Evolutionary conservation across 2,113 vertebrate genomes (phyloP).

Genomic region (Lasiurus borealis): DNA sequence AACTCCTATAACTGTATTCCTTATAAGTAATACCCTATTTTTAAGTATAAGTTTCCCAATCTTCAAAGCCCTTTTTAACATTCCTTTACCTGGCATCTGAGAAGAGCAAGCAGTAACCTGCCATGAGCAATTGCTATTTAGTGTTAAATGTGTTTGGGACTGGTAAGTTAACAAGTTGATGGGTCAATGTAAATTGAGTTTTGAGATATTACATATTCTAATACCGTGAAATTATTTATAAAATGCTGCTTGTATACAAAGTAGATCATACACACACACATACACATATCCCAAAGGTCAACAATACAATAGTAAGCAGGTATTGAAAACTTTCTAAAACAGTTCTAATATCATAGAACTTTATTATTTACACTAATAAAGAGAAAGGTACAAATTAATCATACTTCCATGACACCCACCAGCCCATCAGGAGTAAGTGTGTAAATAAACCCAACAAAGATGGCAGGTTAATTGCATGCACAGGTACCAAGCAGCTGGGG

Average conservation of each 20-base stretch:
- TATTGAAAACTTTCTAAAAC: background rate
- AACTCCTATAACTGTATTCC: background rate
- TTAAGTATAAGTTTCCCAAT: background rate
- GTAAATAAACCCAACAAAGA: too few relatives aligned
- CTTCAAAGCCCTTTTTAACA: background rate
- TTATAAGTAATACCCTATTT: background rate
- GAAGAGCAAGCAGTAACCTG: background rate
- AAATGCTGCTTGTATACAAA: conserved; percentile 16
- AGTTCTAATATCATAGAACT: background rate
- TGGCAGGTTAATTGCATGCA: too few relatives aligned
- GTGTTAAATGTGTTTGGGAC: background rate
- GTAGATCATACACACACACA: background rate
- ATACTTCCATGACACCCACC: too few relatives aligned
- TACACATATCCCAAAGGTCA: background rate
- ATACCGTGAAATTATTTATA: background rate
- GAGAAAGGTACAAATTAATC: too few relatives aligned
- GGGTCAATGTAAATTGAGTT: background rate
- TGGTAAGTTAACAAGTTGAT: conserved; percentile 41
- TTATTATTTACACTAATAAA: background rate
- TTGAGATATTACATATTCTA: conserved; percentile 31
- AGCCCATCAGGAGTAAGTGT: too few relatives aligned
- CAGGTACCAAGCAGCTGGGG: too few relatives aligned
- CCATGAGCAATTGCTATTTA: background rate
- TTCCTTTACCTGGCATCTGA: background rate
- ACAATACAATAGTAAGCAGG: background rate